Conservation (phyloP, 2,888 invertebrate species). For the Eristalis tenax region DNA sequence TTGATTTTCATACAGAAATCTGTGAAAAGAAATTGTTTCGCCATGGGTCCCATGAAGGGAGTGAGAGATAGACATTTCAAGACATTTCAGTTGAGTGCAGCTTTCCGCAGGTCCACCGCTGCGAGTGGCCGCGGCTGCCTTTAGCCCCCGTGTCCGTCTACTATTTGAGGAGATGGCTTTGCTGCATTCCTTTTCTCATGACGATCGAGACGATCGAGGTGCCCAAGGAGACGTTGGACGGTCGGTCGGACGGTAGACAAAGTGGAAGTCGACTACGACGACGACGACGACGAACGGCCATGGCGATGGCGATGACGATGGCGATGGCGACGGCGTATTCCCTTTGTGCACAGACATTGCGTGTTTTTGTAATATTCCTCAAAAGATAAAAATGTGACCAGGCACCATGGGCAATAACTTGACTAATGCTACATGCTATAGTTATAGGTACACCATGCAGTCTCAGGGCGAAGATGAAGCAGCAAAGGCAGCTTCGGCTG, state of each 20-base stretch:
- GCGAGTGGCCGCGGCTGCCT: constrained; percentile 10
- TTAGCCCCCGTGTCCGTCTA: constrained; percentile 9
- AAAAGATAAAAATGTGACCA: constrained; percentile 81
- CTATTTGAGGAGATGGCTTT: constrained; percentile 53
- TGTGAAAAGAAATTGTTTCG: constrained; percentile 37
- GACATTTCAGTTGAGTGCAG: constrained; percentile 52
- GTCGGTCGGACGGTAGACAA: constrained; percentile 5
- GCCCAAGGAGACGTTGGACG: constrained; percentile 1
- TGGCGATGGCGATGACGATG: constrained; percentile 25
- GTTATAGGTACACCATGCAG: constrained; percentile 62
- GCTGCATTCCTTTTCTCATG: constrained; percentile 66
- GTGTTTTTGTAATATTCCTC: constrained; percentile 81
- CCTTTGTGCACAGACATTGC: constrained; percentile 77
- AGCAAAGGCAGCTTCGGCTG: constrained; percentile 30
- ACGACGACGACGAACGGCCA: constrained; percentile 18
- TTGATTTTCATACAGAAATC: constrained; percentile 69
- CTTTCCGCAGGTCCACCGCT: constrained; percentile 45
- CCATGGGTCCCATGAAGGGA: constrained; percentile 17
- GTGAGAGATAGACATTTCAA: constrained; percentile 14
- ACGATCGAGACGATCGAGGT: constrained; percentile 34
- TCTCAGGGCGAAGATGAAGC: constrained; percentile 28
- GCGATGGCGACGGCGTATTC: constrained; percentile 64
- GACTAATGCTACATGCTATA: constrained; percentile 71
- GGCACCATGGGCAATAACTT: constrained; percentile 74
- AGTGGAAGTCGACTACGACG: constrained; percentile 17